Base-by-base conservation (phyloP, 2,113 vertebrate species). In the Coptodon rendalli region DNA sequence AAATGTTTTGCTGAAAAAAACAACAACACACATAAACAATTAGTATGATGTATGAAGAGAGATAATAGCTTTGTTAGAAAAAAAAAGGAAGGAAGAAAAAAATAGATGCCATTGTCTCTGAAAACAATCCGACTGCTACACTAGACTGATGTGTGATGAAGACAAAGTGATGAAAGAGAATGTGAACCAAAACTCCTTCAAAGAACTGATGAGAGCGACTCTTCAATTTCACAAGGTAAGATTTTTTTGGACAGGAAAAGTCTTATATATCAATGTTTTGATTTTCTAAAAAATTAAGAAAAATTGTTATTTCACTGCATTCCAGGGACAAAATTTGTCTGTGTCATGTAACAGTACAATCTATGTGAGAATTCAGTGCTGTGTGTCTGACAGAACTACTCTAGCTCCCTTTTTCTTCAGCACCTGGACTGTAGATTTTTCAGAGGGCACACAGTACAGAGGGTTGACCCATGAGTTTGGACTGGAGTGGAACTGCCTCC, bases 361-460 rank as follows among this genome's bases (percentile, higher is more conserved):
- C 54, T 56, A 7, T 27, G 54, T 27, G 12, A 56, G 12, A 14
- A 56, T 56, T 27, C 22, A 56, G 54, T 27, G 2, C 54, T 56
- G 22, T 56, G 4, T 1, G 7, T 56, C 22, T 56, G 4, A 27
- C 22, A 27, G 54, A 56, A 0, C 6, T 56, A 56, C 2, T 56
- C 4, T 56, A 56, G 54, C 22, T 7, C 54, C 4, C 54, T 0
- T 57, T 56, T 57, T 1, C 22, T 57, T 1, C 54, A 57, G 22
- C 12, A 57, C 27, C 22, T 27, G 12, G 54, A 57, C 54, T n/a
- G n/a, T n/a, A n/a, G n/a, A n/a, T n/a, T n/a, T n/a, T n/a, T n/a
- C n/a, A n/a, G n/a, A n/a, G n/a, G n/a, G n/a, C n/a, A n/a, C n/a
- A 57, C 22, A 57, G 12, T 57, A 57, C 22, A 27, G 22, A 57